These are phyloP conservation scores for Pyxicephalus adspersus DNA, from an alignment of 2,113 vertebrate genomes.

Conservation along the genomic window DNA sequence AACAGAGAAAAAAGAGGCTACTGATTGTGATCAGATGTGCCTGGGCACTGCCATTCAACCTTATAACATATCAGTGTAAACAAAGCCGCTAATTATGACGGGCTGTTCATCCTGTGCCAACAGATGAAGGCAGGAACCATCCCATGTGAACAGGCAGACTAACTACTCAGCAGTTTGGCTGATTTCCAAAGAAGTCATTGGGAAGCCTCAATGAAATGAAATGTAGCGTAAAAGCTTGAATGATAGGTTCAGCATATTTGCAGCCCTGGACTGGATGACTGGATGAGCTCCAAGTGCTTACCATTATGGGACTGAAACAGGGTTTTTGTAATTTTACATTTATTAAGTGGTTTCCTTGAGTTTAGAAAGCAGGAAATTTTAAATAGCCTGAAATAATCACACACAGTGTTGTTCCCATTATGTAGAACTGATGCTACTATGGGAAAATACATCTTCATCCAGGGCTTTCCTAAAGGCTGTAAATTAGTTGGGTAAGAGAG, in stretches of 20 bases:
- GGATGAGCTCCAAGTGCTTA: background rate
- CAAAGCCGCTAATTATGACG: conserved; percentile 1
- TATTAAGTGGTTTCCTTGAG: no score
- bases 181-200: conserved; percentile 26
- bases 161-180: conserved; percentile 23
- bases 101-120: background rate
- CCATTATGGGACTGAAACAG: background rate
- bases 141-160: background rate
- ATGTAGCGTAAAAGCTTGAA: conserved; percentile 31
- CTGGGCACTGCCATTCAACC: background rate
- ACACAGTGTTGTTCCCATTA: no score
- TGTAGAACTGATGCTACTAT: no score
- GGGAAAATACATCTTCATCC: no score
- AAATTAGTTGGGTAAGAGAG: no score
- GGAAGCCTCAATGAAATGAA: conserved; percentile 21
- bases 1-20: background rate
- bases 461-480: no score
- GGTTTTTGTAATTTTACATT: background rate
- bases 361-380: no score
- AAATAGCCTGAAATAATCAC: no score
- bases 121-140: background rate
- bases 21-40: background rate
- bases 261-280: background rate
- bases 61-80: conserved; percentile 1
- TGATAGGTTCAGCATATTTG: conserved; percentile 8